Evolutionary conservation across 2,888 invertebrate genomes (phyloP).

Genomic region (Lasius fuliginosus): DNA sequence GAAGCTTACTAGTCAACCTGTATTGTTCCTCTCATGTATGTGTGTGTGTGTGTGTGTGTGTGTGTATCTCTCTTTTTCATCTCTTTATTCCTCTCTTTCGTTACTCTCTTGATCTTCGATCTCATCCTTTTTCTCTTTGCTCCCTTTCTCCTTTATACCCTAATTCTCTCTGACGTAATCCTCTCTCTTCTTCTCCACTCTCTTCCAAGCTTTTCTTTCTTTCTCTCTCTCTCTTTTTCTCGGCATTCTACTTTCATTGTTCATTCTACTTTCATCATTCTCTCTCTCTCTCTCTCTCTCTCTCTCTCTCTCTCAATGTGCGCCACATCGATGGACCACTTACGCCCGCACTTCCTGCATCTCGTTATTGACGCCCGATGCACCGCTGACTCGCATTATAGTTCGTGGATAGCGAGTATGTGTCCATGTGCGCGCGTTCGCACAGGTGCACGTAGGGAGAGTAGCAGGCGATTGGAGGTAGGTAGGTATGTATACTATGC

Average conservation of each 20-base stretch:
- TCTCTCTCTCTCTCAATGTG: conserved; percentile 19
- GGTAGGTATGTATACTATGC: conserved; percentile 42
- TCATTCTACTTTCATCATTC: conserved; percentile 3
- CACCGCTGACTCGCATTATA: conserved; percentile 84
- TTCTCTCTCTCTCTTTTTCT: conserved; percentile 11
- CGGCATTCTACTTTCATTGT: conserved; percentile 9
- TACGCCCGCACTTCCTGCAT: conserved; percentile 84
- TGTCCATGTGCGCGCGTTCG: conserved; percentile 36
- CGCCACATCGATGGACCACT: conserved; percentile 55
- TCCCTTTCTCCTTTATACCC: conserved; percentile 43
- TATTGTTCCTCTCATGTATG: conserved; percentile 53
- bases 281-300: conserved; percentile 43
- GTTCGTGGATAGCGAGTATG: conserved; percentile 71
- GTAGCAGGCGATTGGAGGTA: conserved; percentile 24
- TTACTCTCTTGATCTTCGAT: conserved; percentile 60
- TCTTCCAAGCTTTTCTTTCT: conserved; percentile 18
- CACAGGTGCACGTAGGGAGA: conserved; percentile 39
- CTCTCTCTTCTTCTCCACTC: conserved; percentile 54
- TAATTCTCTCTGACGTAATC: conserved; percentile 61
- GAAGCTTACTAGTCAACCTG: conserved; percentile 60
- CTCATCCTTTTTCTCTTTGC: conserved; percentile 48
- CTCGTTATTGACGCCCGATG: conserved; percentile 85
- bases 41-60: conserved; percentile 54
- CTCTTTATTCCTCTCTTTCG: conserved; percentile 63
- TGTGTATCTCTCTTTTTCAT: conserved; percentile 35